phyloP scores from a whole-genome alignment of 2,113 vertebrate genomes.

The Lathamus discolor region DNA sequence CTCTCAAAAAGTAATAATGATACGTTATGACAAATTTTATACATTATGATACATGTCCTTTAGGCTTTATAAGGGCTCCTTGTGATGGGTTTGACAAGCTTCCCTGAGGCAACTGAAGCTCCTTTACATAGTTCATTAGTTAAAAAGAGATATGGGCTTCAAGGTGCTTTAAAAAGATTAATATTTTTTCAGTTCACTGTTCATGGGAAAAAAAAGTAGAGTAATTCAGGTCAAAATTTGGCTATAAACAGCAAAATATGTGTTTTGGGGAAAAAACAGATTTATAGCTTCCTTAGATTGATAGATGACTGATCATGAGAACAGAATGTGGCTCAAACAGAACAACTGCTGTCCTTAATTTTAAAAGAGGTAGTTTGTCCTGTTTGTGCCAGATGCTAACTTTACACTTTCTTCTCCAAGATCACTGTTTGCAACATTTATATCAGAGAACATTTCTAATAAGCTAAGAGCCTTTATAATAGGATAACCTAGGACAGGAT shows the following conservation, averaged over 20 bases:
- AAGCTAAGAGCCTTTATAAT: constrained; percentile 46
- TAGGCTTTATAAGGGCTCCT: constrained; percentile 34
- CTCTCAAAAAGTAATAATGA: constrained; percentile 50
- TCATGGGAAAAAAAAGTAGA: neutral
- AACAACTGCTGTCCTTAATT: neutral
- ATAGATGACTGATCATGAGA: neutral
- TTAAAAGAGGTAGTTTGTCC: constrained; percentile 1
- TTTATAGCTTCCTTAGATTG: neutral
- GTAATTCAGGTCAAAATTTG: neutral
- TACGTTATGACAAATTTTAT: constrained; percentile 43
- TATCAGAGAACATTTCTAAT: constrained; percentile 46
- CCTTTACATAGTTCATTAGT: constrained; percentile 45
- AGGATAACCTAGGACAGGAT: constrained; percentile 25
- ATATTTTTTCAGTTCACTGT: neutral
- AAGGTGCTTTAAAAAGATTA: constrained; percentile 23
- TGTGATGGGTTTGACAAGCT: constrained; percentile 50
- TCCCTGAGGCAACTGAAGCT: constrained; percentile 32
- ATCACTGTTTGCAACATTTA: neutral
- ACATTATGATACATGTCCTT: constrained; percentile 40
- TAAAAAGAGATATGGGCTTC: constrained; percentile 37
- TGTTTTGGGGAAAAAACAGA: neutral
- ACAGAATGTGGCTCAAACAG: neutral
- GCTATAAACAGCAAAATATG: neutral
- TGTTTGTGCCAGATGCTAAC: neutral
- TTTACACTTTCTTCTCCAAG: constrained; percentile 24